Evolutionary conservation across 2,113 vertebrate species (phyloP).

Genomic region (Forbesichthys agassizii): DNA sequence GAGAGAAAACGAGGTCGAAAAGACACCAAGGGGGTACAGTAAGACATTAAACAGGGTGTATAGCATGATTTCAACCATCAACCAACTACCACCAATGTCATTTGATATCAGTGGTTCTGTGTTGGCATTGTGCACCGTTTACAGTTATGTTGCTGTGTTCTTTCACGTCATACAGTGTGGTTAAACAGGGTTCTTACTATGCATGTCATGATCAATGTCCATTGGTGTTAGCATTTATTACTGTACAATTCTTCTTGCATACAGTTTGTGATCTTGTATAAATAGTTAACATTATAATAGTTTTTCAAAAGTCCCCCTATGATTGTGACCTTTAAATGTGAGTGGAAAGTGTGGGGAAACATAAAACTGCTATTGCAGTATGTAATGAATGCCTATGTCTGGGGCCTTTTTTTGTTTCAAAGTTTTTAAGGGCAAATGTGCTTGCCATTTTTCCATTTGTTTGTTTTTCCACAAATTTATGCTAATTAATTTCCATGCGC

Average conservation of each 20-base stretch:
- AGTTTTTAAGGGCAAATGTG: conserved; percentile 12
- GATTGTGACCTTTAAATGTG: conserved; percentile 7
- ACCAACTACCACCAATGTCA: neutral
- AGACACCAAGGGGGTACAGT: conserved; percentile 1
- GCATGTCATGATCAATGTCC: neutral
- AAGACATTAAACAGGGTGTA: neutral
- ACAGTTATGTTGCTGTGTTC: neutral
- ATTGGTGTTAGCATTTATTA: neutral
- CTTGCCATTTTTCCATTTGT: neutral
- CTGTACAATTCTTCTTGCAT: neutral
- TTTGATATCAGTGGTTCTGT: conserved; percentile 4
- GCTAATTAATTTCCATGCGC: neutral
- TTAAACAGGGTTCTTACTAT: neutral
- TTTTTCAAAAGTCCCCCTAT: conserved; percentile 14
- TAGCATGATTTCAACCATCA: neutral
- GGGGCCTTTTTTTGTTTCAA: neutral
- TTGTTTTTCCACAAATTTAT: neutral
- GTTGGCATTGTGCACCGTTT: neutral
- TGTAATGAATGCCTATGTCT: neutral
- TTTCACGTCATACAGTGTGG: neutral
- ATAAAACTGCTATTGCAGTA: neutral
- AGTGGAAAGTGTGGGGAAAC: neutral
- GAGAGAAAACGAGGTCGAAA: conserved; percentile 2
- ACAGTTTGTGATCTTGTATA: neutral
- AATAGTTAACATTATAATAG: conserved; percentile 1